phyloP scores from a whole-genome alignment of 1,140 invertebrate genomes.

The Spodoptera frugiperda region DNA sequence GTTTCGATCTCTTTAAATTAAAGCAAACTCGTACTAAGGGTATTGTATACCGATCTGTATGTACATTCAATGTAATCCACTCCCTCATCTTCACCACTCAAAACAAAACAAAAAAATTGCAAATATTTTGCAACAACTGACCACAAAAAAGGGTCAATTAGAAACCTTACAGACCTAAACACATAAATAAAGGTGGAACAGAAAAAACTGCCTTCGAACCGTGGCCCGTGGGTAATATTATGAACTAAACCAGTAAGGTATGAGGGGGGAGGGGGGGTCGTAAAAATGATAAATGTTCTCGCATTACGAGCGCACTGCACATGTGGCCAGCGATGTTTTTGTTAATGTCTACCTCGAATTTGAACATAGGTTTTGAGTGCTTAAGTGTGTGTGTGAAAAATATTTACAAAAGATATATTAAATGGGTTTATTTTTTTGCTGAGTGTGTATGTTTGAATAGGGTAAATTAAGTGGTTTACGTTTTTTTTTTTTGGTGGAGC shows the following conservation, averaged over 20 bases:
- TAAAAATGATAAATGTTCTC: constrained; percentile 48
- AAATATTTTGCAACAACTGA: constrained; percentile 6
- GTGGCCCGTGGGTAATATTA: constrained; percentile 32
- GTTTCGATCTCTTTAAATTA: no score
- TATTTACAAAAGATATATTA: no score
- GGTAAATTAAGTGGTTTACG: no score
- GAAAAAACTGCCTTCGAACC: constrained; percentile 32
- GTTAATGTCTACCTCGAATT: constrained; percentile 39
- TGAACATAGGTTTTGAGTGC: constrained; percentile 34
- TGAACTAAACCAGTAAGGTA: constrained; percentile 39
- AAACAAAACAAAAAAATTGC: background rate
- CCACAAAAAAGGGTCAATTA: constrained; percentile 27
- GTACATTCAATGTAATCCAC: no score
- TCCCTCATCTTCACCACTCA: background rate
- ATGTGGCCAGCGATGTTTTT: constrained; percentile 44
- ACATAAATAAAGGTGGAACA: constrained; percentile 36
- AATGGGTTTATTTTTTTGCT: no score
- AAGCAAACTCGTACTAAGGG: no score
- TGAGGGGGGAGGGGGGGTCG: constrained; percentile 19
- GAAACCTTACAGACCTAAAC: constrained; percentile 9
- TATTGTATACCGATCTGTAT: no score
- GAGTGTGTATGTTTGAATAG: no score
- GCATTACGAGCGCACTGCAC: constrained; percentile 41
- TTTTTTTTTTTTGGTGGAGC: no score
- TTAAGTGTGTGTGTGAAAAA: background rate